Conservation (phyloP, 2,113 vertebrate genomes). For the Dipodomys stephensi region DNA sequence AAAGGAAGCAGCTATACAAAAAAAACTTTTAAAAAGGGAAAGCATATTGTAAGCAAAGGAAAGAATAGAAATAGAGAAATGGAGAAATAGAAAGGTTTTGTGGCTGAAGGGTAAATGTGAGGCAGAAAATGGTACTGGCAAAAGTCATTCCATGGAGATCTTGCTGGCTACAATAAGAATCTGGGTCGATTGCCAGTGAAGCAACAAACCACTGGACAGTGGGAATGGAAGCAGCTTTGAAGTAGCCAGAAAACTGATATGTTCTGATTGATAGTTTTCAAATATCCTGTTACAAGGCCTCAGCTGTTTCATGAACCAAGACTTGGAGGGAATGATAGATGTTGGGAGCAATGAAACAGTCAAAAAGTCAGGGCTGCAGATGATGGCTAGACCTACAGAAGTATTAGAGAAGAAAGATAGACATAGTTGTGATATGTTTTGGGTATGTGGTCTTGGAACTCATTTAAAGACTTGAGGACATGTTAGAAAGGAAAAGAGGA, state of each 20-base stretch:
- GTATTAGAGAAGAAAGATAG: not conserved
- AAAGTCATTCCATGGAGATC: not conserved
- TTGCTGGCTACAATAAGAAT: not conserved
- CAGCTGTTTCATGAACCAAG: not conserved
- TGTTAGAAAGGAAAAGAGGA: not conserved
- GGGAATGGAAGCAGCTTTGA: not conserved
- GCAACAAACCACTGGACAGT: not conserved
- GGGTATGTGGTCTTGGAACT: not conserved
- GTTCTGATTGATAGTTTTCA: not conserved
- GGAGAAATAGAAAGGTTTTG: not conserved
- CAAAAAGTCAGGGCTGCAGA: not conserved
- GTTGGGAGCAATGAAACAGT: not conserved
- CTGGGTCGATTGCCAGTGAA: not conserved
- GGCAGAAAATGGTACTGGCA: not conserved
- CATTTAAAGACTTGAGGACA: not conserved
- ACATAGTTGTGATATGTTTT: not conserved
- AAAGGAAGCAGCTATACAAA: not conserved
- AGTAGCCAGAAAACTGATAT: not conserved
- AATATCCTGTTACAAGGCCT: not conserved
- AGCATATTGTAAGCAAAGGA: not conserved
- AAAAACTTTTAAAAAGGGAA: not conserved
- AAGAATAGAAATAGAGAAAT: not conserved
- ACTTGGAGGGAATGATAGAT: rapidly evolving
- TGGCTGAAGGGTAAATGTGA: not conserved
- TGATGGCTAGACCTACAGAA: not conserved